Evolutionary conservation across 2,797 vertebrate species (phyloP), one percentile per base, ranked within the genome.

Genomic region (Avahi laniger): DNA sequence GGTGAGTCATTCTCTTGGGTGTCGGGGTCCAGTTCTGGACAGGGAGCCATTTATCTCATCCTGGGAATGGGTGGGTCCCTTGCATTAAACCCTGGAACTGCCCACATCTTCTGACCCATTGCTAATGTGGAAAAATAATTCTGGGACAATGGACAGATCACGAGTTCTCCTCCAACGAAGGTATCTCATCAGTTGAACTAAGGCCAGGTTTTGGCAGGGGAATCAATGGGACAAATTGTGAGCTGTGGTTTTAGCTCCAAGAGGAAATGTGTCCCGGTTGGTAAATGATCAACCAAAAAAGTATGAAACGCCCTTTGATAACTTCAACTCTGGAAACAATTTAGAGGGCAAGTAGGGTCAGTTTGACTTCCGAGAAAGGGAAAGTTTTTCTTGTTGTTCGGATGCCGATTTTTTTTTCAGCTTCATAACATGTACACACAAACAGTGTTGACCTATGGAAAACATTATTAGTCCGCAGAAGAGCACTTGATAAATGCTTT

Each of bases 311-410:
- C 54, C 28, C 70, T 90, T n/a, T 94, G 92, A 97, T 96, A 97
- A 97, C 88, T 97, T 95, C 81, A 85, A 96, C 61, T 96, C 92
- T 91, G 94, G 87, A 89, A 85, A 38, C 78, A 97, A 97, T 95
- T 98, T 98, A 79, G 84, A 97, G 96, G 70, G 43, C 48, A 96
- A 97, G 70, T 78, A 38, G 91, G 91, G 93, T 97, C 88, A 96
- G 79, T 82, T 43, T 80, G 67, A 97, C 73, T 96, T 95, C 86
- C 5, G 24, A 94, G 76, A 96, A 97, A 91, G 75, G 48, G 38
- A 59, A 93, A 54, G 3, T 20, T 90, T 86, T 94, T 83, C 79
- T 87, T 94, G 30, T 75, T 80, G 63, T 96, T 96, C 75, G 76
- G 33, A 67, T 87, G 75, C 13, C 0, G 4, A 46, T 63, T 35